These are phyloP conservation scores for Acarapis woodi DNA, from an alignment of 1,140 invertebrate species.

Conservation along the genomic window DNA sequence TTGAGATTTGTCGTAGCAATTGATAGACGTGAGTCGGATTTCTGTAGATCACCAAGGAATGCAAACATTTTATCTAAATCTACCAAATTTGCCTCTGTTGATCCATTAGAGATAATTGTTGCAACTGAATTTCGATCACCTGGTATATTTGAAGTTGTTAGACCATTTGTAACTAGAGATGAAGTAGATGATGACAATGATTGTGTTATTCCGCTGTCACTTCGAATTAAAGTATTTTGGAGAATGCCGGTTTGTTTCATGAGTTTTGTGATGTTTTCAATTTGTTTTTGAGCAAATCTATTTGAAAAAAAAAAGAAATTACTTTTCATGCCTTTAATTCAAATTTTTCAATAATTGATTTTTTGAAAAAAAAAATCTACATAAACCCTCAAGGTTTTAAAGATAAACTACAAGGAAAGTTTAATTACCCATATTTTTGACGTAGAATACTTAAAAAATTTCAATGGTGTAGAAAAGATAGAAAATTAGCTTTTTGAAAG, in stretches of 20 bases:
- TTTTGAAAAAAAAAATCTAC: constrained; percentile 16
- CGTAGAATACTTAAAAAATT: no score
- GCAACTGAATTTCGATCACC: not conserved
- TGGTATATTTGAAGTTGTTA: not conserved
- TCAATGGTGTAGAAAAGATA: no score
- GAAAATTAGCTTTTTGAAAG: no score
- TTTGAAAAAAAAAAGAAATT: constrained; percentile 9
- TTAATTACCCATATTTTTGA: no score
- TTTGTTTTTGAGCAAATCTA: constrained; percentile 40
- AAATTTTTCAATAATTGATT: not conserved
- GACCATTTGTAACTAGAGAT: not conserved
- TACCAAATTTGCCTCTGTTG: constrained; percentile 19
- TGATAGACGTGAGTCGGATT: constrained; percentile 13
- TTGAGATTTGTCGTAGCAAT: no score
- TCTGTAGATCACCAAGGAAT: constrained; percentile 54
- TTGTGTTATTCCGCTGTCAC: not conserved
- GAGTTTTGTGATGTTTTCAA: constrained; percentile 37
- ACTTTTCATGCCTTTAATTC: not conserved
- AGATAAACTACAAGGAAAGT: no score
- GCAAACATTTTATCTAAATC: constrained; percentile 77
- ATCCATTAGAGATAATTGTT: not conserved
- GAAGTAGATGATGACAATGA: not conserved
- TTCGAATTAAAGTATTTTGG: constrained; percentile 4
- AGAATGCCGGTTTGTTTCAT: constrained; percentile 27
- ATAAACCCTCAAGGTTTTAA: no score